Evolutionary conservation across 2,113 vertebrate species (phyloP), one percentile per base, ranked within the genome.

Genomic region (Corythaeola cristata): DNA sequence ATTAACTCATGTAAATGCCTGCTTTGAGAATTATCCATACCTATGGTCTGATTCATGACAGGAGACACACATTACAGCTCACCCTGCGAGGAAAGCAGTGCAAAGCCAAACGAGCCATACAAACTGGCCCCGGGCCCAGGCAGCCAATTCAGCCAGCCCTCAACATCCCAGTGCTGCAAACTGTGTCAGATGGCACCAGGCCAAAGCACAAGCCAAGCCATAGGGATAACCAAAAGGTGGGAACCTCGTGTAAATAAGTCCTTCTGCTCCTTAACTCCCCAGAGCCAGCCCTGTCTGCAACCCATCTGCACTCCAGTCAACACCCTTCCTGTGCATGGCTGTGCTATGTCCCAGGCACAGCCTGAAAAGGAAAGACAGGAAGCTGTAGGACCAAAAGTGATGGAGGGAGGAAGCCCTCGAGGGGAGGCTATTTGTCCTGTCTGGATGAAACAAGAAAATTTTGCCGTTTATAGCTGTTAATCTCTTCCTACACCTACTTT

Each of bases 61-160:
- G 55, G 58, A 95, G 83, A 91, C 86, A 85, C 85, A 89, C 24
- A 82, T 87, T 88, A 32, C 49, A 95, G 89, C 62, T 91, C 66
- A 66, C 72, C 28, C 88, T 30, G 16, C 82, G 73, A 93, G 71
- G 85, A 93, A 90, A 74, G 85, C 3, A 0, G 16, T 41, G 59
- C n/a, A 88, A 73, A 96, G 93, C 75, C 90, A 88, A 96, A 80
- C 41, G 75, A 95, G 75, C 88, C 95, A 71, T n/a, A 77, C 50
- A 39, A 73, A 62, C 82, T 95, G 95, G 93, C 96, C 52, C 63
- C 15, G 37, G 35, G 85, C 96, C 96, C 95, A 91, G 85, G 71
- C 85, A 91, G 93, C 88, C 88, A 85, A n/a, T 80, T 73, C 95
- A 90, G 91, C 78, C 89, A 94, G 75, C 81, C 82, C 62, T 73